phyloP scores from a whole-genome alignment of 2,888 invertebrate genomes.

The Zaprionus obscuricornis region DNA sequence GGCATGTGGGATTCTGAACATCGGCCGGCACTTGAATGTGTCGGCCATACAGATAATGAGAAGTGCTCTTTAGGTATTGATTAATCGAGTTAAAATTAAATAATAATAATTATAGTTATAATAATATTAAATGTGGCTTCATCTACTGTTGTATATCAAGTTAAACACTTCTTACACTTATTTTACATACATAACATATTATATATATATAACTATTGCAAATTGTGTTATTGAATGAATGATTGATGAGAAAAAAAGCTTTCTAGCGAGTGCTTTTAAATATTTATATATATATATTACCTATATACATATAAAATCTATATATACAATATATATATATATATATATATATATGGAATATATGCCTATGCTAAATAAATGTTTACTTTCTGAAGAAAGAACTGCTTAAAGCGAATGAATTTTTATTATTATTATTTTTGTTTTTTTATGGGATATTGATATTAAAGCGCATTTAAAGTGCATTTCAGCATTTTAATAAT shows the following conservation, averaged over 20 bases:
- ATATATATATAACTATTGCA: slow-evolving; percentile 37
- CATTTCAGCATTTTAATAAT: slow-evolving; percentile 26
- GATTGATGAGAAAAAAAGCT: too few relatives aligned
- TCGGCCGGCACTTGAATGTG: slow-evolving; percentile 93
- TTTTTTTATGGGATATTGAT: background rate
- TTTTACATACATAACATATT: slow-evolving; percentile 8
- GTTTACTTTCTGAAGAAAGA: slow-evolving; percentile 4
- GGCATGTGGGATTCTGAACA: slow-evolving; percentile 98
- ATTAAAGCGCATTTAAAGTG: slow-evolving; percentile 8
- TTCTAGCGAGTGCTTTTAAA: slow-evolving; percentile 52
- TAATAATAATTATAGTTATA: too few relatives aligned
- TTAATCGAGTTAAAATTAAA: too few relatives aligned
- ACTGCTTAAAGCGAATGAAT: background rate
- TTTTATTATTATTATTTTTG: too few relatives aligned
- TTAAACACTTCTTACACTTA: slow-evolving; percentile 26
- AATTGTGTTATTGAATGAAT: slow-evolving; percentile 38
- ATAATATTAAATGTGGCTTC: slow-evolving; percentile 37
- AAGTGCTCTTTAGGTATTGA: slow-evolving; percentile 84
- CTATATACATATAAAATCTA: too few relatives aligned
- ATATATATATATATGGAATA: slow-evolving; percentile 20
- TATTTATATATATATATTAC: slow-evolving; percentile 20
- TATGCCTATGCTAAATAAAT: slow-evolving; percentile 41
- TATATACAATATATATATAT: too few relatives aligned
- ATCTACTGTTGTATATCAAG: slow-evolving; percentile 37
- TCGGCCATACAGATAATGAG: slow-evolving; percentile 87